Conservation (phyloP, 2,888 invertebrate species). For the Cosmia trapezina region DNA sequence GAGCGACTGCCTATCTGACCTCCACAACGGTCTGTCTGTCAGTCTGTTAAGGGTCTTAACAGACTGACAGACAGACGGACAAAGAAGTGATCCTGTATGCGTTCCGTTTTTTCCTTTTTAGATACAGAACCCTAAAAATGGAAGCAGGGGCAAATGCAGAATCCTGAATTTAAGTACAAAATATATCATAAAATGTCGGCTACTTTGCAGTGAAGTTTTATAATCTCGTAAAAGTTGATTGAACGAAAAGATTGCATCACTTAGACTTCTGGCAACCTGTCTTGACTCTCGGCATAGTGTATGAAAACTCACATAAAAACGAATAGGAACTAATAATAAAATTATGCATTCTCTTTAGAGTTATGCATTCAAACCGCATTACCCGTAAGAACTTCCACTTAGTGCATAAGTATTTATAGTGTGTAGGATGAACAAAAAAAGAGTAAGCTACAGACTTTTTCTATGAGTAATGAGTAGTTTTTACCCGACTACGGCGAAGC, state of each 20-base stretch:
- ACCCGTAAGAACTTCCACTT: background rate
- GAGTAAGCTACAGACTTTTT: background rate
- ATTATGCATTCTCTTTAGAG: background rate
- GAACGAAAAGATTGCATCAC: conserved; percentile 14
- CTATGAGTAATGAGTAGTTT: background rate
- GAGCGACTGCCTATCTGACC: too few relatives aligned
- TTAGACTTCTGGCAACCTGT: conserved; percentile 31
- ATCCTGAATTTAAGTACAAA: background rate
- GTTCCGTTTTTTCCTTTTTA: too few relatives aligned
- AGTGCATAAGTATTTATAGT: too few relatives aligned
- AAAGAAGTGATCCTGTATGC: too few relatives aligned
- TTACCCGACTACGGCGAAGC: too few relatives aligned
- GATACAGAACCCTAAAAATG: too few relatives aligned
- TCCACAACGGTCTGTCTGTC: too few relatives aligned
- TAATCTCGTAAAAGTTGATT: conserved; percentile 33
- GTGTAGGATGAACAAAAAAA: background rate
- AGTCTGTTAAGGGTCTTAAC: too few relatives aligned
- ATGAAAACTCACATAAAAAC: too few relatives aligned
- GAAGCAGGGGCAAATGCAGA: background rate
- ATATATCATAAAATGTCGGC: conserved; percentile 1
- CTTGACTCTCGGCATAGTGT: background rate
- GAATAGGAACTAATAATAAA: background rate
- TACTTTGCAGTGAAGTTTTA: conserved; percentile 13
- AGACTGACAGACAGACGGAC: too few relatives aligned
- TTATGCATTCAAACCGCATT: background rate